These are phyloP conservation scores for Serilophus lunatus DNA, from an alignment of 2,113 vertebrate genomes.

Conservation along the genomic window DNA sequence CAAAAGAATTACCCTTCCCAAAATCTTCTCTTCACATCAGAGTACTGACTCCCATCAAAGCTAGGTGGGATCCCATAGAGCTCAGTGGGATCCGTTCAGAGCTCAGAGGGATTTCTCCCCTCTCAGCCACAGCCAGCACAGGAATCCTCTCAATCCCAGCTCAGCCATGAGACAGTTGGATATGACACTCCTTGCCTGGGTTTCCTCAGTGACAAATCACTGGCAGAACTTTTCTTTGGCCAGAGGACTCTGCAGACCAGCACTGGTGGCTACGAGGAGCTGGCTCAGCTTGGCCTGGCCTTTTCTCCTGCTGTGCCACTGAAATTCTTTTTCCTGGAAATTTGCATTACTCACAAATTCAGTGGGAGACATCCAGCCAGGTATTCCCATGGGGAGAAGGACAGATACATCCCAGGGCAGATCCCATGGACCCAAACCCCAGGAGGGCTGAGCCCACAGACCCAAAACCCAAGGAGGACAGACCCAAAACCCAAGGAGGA, in stretches of 20 bases:
- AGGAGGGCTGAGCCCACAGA: background rate
- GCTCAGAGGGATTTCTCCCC: background rate
- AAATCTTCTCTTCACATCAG: background rate
- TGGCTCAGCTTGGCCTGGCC: background rate
- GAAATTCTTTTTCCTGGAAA: background rate
- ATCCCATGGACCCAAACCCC: background rate
- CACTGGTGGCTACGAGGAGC: background rate
- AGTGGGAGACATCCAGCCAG: background rate
- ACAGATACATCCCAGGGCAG: background rate
- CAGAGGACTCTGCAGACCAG: background rate
- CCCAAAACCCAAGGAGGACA: background rate
- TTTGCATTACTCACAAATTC: background rate
- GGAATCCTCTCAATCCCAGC: background rate
- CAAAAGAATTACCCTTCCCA: background rate
- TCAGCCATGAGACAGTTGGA: accelerated
- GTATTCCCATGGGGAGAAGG: background rate
- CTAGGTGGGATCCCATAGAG: background rate
- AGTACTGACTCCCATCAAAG: background rate
- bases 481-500: background rate
- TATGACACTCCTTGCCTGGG: background rate
- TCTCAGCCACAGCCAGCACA: background rate
- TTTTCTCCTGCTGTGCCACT: background rate
- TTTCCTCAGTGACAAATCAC: background rate
- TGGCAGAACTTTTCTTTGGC: background rate
- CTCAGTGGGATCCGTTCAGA: background rate